Evolutionary conservation across 2,797 vertebrate species (phyloP), one percentile per base, ranked within the genome.

Genomic region (Hylomyscus alleni): DNA sequence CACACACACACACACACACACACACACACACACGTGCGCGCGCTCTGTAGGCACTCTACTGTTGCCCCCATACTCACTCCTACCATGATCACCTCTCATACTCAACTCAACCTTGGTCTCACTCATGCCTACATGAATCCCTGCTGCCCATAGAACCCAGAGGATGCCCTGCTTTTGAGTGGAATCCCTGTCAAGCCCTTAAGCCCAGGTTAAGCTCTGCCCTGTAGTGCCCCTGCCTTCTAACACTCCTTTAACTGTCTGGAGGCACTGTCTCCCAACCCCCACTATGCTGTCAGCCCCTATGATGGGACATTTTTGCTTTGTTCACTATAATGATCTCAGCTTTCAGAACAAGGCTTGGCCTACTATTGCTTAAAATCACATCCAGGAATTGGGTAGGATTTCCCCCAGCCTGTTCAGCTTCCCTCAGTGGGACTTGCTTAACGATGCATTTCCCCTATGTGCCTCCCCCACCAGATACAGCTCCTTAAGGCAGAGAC

Each of bases 281-380:
- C 50, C 13, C 34, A 73, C n/a, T 65, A 19, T 82, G 19, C 91
- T 77, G 24, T 58, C 56, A 83, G 47, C 40, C 81, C 69, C 62
- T 80, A n/a, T 52, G 26, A 80, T 22, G 73, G 78, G 12, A 40
- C 67, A 40, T 37, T 52, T 67, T 75, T 58, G 22, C 80, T 90
- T 95, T 92, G 29, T 19, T 92, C 40, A 89, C 34, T 62, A 44
- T 34, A 83, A 11, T 90, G 72, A 82, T 29, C 37, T 84, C 90
- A 94, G 81, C 40, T 60, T 67, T 76, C 37, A 91, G 58, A 88
- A 47, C n/a, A 85, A 89, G 56, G 50, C 40, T 93, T 72, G n/a
- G 69, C 52, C 34, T 62, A 87, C 37, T 54, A 72, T 15, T 90
- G n/a, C 62, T 90, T n/a, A 40, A 89, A 94, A 90, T 73, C 34